A percentile compares a stretch with the other conserved stretches of the same genome.
Conservation (phyloP, 2,888 invertebrate species). For the Sussaba pulchella region DNA sequence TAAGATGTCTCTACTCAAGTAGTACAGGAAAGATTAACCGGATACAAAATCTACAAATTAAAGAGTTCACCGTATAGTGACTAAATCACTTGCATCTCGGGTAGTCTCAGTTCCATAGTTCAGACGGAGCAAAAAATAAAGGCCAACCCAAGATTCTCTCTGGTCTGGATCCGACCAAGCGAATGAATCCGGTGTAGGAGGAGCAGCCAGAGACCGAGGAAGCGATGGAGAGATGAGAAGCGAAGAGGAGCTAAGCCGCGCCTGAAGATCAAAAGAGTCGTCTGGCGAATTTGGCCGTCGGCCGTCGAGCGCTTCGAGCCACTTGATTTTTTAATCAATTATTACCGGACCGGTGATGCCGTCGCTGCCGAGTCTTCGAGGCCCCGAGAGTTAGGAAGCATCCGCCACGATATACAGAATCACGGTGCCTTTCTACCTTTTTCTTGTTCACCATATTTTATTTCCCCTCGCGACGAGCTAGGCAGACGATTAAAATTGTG, state of each 20-base stretch:
- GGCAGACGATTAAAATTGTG: constrained; percentile 66
- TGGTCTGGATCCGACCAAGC: constrained; percentile 71
- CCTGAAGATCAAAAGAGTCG: constrained; percentile 70
- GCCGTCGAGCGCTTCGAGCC: constrained; percentile 69
- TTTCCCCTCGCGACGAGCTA: constrained; percentile 48
- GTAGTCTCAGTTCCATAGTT: constrained; percentile 26
- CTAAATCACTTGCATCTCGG: constrained; percentile 29
- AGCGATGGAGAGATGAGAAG: constrained; percentile 49
- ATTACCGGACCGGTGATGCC: constrained; percentile 69
- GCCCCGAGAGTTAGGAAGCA: constrained; percentile 58
- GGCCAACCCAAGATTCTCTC: constrained; percentile 46
- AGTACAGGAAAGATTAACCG: constrained; percentile 5
- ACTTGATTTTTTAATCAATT: constrained; percentile 78
- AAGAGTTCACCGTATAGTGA: constrained; percentile 16
- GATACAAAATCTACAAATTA: constrained; percentile 24
- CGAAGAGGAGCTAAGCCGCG: constrained; percentile 61
- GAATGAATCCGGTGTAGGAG: constrained; percentile 74
- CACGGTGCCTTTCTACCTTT: constrained; percentile 57
- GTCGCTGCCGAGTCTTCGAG: constrained; percentile 55
- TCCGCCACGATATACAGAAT: constrained; percentile 62
- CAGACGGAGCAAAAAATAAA: constrained; percentile 31
- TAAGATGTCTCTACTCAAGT: constrained; percentile 39
- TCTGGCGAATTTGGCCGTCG: constrained; percentile 67
- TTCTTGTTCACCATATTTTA: constrained; percentile 27
- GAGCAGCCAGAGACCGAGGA: constrained; percentile 45